Conservation (phyloP, 2,888 invertebrate species). For the Pseudanteris insignis region DNA sequence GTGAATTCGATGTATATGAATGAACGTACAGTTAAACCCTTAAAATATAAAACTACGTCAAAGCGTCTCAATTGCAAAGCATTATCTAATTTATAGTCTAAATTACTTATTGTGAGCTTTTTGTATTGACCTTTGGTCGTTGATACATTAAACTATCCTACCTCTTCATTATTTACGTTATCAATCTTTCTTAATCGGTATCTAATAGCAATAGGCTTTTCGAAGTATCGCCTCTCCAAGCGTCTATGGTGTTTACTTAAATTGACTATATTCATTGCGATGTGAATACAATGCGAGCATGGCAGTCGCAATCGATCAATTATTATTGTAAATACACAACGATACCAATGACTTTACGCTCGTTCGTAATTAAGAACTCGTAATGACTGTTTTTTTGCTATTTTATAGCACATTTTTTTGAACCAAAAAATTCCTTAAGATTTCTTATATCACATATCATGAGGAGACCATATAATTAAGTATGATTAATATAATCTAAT, state of each 20-base stretch:
- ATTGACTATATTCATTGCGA: constrained; percentile 62
- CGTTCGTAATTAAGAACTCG: constrained; percentile 19
- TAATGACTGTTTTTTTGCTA: constrained; percentile 38
- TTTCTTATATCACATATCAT: no score
- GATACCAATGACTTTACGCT: constrained; percentile 36
- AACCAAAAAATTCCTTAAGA: constrained; percentile 7
- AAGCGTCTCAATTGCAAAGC: constrained; percentile 57
- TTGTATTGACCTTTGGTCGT: constrained; percentile 14
- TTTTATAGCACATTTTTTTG: constrained; percentile 11
- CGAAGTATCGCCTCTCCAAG: constrained; percentile 55
- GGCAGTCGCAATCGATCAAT: constrained; percentile 27
- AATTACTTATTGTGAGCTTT: constrained; percentile 50
- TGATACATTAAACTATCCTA: constrained; percentile 30
- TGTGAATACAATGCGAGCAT: constrained; percentile 34
- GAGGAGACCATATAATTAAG: no score
- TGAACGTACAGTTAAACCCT: constrained; percentile 8
- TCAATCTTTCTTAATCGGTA: constrained; percentile 46
- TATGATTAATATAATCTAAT: no score
- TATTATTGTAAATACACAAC: constrained; percentile 37
- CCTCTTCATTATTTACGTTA: constrained; percentile 44
- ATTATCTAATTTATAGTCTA: constrained; percentile 54
- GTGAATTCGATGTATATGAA: constrained; percentile 54
- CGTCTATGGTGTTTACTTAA: constrained; percentile 56
- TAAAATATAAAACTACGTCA: constrained; percentile 47
- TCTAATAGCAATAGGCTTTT: constrained; percentile 47